A percentile compares a stretch with the other conserved stretches of the same genome.
These are phyloP conservation scores for Acanthosepion esculentum DNA, from an alignment of 2,888 invertebrate genomes.

Conservation along the genomic window DNA sequence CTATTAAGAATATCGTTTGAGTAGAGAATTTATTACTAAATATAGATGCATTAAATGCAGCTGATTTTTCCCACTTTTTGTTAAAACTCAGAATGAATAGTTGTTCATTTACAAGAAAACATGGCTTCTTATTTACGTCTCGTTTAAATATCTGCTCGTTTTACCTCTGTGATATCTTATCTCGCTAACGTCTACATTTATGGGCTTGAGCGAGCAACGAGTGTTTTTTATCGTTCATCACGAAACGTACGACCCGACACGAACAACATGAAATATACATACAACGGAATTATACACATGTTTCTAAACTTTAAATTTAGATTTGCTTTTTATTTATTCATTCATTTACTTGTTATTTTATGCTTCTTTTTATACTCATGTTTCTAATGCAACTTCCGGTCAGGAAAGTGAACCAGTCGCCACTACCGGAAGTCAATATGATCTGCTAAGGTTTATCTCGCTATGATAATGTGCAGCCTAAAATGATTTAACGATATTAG, in stretches of 20 bases:
- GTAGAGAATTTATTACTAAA: too few relatives aligned
- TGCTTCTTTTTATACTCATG: not conserved
- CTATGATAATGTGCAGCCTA: not conserved
- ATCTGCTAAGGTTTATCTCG: not conserved
- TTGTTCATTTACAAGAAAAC: not conserved
- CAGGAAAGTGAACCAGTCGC: too few relatives aligned
- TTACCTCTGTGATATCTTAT: not conserved
- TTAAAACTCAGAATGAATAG: not conserved
- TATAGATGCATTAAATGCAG: too few relatives aligned
- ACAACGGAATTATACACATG: not conserved
- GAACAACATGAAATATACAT: not conserved
- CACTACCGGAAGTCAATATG: constrained; percentile 11
- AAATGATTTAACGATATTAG: constrained; percentile 13
- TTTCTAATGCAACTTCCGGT: constrained; percentile 14
- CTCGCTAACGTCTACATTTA: not conserved
- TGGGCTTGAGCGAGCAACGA: not conserved
- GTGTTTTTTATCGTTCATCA: not conserved
- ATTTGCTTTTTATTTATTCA: not conserved
- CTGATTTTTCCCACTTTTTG: not conserved
- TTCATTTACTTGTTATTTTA: not conserved
- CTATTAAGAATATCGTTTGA: too few relatives aligned
- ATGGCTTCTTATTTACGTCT: not conserved
- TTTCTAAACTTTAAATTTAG: not conserved
- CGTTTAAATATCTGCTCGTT: not conserved
- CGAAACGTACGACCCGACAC: constrained; percentile 8